Base-by-base conservation (phyloP, 2,797 vertebrate genomes). In the Centropyge bicolor region DNA sequence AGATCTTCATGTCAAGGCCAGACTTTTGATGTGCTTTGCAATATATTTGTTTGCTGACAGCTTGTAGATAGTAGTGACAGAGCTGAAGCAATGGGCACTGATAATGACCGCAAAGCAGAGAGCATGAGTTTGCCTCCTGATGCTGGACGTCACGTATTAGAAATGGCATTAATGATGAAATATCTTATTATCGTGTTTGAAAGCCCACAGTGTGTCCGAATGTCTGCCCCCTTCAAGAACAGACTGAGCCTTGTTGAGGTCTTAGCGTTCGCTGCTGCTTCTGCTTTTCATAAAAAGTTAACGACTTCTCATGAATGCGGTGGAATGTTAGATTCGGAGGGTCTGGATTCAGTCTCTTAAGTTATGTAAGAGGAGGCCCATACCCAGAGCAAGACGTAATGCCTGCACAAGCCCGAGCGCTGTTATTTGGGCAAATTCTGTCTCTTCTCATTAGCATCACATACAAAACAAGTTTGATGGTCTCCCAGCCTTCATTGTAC, bases 281-380 rank as follows among this genome's bases (percentile, higher is more conserved):
- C 81, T 84, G 83, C 85, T 87, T 86, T 93, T 92, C 88, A 87
- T 89, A 85, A 88, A 90, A 90, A 88, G 61, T 87, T 90, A 85
- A 93, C 75, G 72, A 80, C 90, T 86, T 85, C 83, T 80, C 84
- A 86, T 92, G 76, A 90, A 91, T 83, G 85, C 64, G 27, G 78
- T 80, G 91, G 93, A 93, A 95, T 94, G 91, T 88, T 51, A 76
- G 81, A 88, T 92, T 87, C 74, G 59, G 77, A 74, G 76, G 77
- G 77, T 87, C 92, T 94, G 92, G 91, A 91, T 85, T 88, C 62
- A 70, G 83, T 92, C 86, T 88, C 80, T 77, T 56, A 51, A 46
- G 84, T 95, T 96, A 92, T 88, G 93, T 94, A 95, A 95, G 88
- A 91, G 70, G 81, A 87, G 87, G 83, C 80, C 85, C 86, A 88